A percentile compares a stretch with the other conserved stretches of the same genome.
phyloP scores from a whole-genome alignment of 2,797 vertebrate genomes.

The Tiaroga cobitis region DNA sequence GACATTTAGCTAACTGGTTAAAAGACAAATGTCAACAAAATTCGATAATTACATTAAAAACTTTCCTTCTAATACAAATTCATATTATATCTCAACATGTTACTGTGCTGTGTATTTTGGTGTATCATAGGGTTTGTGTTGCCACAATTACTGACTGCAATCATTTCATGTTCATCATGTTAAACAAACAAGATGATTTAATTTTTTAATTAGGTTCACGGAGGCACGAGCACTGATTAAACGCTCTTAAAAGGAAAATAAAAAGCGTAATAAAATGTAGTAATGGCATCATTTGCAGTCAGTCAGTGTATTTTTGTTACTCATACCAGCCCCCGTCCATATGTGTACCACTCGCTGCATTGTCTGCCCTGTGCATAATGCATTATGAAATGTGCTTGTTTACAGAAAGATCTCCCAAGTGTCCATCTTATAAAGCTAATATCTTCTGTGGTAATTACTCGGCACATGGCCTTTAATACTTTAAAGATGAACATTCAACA shows the following conservation, averaged over 20 bases:
- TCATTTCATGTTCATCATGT: conserved; percentile 1
- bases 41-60: too few species aligned
- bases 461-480: conserved; percentile 61
- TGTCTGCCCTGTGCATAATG: conserved; percentile 61
- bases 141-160: background rate
- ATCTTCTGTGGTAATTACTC: conserved; percentile 55
- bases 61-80: background rate
- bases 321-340: background rate
- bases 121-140: background rate
- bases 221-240: conserved; percentile 20
- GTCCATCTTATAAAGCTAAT: conserved; percentile 62
- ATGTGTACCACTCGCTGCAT: conserved; percentile 24
- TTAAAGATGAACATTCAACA: conserved; percentile 69
- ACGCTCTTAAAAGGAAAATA: background rate
- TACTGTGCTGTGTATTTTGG: background rate
- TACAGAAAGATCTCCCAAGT: conserved; percentile 54
- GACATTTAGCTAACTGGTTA: too few species aligned
- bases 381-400: conserved; percentile 60
- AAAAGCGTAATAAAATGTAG: background rate
- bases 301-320: background rate
- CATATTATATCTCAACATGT: background rate
- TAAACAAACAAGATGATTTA: conserved; percentile 12
- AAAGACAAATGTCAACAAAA: too few species aligned
- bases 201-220: conserved; percentile 6
- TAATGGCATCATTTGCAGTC: background rate